Base-by-base conservation (phyloP, 2,113 vertebrate genomes). In the Stigmatopora argus region DNA sequence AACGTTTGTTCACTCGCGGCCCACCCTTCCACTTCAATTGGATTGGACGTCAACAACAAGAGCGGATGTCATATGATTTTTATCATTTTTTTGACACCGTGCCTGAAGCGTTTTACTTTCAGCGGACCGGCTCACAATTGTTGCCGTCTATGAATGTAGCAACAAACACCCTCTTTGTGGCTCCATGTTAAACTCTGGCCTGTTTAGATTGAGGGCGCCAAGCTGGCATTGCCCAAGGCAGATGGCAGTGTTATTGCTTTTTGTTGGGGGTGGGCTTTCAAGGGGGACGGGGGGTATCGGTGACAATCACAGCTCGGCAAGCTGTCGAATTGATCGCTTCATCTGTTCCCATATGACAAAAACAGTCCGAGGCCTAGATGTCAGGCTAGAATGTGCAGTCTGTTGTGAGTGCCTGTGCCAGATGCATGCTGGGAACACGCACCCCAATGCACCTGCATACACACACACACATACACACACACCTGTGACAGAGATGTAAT, bases 231-330 rank as follows among this genome's bases (percentile, higher is more conserved):
- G 85, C 85, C 81, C 12, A 31, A 71, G 81, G 88, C 88, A 89
- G 88, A 88, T 89, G 88, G 88, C 77, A 75, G 65, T 83, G 84
- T 85, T 45, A 44, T 61, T 59, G 9, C 38, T 12, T 19, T 41
- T 11, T 34, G 21, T 26, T n/a, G n/a, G 18, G 9, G 9, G 19
- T n/a, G 52, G 51, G 75, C 38, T 41, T 41, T 41, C 38, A 19
- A 78, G 67, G 75, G 69, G 58, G 77, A 80, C 73, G n/a, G 80
- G 70, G 77, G 64, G 70, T 60, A 79, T 85, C 87, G 75, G 80
- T 86, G 86, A 87, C 86, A 89, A 85, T 89, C 82, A 86, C 82
- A 80, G 73, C 85, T 82, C 81, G 26, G 79, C 85, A 89, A 86
- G 82, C 85, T 86, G 86, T 85, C 76, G 71, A 83, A 78, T 80